phyloP scores from a whole-genome alignment of 2,113 vertebrate genomes.

The Prochilodus magdalenae region DNA sequence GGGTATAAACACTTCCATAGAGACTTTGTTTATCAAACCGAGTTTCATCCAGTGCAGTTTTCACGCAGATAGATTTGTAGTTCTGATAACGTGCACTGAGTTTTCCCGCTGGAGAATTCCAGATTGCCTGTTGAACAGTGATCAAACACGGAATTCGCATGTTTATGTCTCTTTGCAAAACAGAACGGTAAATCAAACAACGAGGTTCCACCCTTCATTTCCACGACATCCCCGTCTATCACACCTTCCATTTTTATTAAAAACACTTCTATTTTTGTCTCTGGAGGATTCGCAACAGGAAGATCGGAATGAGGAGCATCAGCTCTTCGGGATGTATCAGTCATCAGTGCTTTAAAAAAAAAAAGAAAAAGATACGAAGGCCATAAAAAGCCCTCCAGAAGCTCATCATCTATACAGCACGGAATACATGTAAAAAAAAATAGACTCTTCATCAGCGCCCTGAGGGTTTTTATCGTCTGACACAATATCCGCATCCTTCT shows the following conservation, averaged over 20 bases:
- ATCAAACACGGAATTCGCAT: neutral
- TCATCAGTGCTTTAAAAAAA: constrained; percentile 96
- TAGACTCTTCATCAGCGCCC: constrained; percentile 90
- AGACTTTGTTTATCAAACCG: neutral
- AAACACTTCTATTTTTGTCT: neutral
- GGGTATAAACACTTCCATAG: too few species aligned
- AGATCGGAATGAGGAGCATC: constrained; percentile 66
- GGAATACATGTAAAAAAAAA: constrained; percentile 93
- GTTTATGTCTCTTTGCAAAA: neutral
- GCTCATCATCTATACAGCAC: constrained; percentile 88
- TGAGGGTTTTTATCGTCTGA: constrained; percentile 89
- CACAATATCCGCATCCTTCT: constrained; percentile 83
- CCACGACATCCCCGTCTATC: constrained; percentile 56
- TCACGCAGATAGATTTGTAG: neutral
- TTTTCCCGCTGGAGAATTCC: neutral
- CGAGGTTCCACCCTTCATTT: constrained; percentile 65
- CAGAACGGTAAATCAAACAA: constrained; percentile 48
- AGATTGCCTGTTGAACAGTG: constrained; percentile 36
- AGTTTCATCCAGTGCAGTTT: constrained; percentile 15
- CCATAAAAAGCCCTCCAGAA: constrained; percentile 76
- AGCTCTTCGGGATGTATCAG: constrained; percentile 76
- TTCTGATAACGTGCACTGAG: neutral
- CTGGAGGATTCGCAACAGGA: constrained; percentile 35
- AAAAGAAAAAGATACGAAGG: constrained; percentile 82
- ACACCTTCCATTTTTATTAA: constrained; percentile 33